phyloP scores from a whole-genome alignment of 1,140 invertebrate species.

The Camponotus vicinus region DNA sequence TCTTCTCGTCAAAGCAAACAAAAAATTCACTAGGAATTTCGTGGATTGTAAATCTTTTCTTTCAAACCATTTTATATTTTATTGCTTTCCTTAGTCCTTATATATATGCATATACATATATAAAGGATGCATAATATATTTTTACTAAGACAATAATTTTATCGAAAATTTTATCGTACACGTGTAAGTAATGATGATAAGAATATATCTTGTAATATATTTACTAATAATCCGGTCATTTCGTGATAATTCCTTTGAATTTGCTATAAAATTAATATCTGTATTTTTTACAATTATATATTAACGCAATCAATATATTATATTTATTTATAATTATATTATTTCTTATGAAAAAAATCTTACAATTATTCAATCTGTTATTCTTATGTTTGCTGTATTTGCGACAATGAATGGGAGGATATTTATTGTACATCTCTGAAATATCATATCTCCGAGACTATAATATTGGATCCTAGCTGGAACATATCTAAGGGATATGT shows the following conservation, averaged over 20 bases:
- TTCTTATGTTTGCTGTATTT: not conserved
- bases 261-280: not conserved
- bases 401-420: constrained; percentile 5
- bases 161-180: not conserved
- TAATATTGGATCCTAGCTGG: constrained; percentile 68
- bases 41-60: constrained; percentile 62
- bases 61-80: constrained; percentile 20
- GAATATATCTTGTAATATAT: not conserved
- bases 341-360: not conserved
- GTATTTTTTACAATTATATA: not conserved
- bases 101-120: not conserved
- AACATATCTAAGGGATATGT: constrained; percentile 41
- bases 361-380: not conserved
- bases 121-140: not conserved
- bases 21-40: constrained; percentile 12
- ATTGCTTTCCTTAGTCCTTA: not conserved
- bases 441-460: constrained; percentile 56
- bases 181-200: not conserved
- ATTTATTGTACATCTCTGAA: constrained; percentile 46
- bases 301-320: not conserved
- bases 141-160: not conserved
- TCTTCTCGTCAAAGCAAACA: constrained; percentile 39
- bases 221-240: not conserved
- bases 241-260: not conserved
- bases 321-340: not conserved